phyloP scores from a whole-genome alignment of 2,113 vertebrate species.

The Phocoena sinus region DNA sequence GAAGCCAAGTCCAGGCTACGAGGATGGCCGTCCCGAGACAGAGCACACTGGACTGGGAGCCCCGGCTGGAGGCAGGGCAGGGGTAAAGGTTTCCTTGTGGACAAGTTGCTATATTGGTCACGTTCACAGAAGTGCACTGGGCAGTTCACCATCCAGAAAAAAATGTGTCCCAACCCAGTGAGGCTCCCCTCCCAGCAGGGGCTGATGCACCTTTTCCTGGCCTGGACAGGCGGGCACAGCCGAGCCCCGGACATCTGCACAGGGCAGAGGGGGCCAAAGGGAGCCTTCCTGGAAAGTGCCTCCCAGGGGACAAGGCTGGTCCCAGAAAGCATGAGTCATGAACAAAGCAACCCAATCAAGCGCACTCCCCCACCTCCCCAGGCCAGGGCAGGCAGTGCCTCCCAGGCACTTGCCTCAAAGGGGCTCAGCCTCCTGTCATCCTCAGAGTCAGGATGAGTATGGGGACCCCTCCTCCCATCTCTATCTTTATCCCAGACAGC shows the following conservation, averaged over 20 bases:
- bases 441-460: background rate
- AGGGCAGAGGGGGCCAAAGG: background rate
- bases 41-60: accelerated
- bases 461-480: background rate
- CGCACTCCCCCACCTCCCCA: accelerated
- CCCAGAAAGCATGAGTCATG: slow-evolving; percentile 32
- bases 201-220: background rate
- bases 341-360: background rate
- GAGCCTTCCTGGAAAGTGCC: slow-evolving; percentile 21
- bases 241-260: background rate
- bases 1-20: background rate
- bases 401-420: background rate
- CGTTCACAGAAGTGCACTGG: accelerated
- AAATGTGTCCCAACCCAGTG: too few species aligned
- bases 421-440: background rate
- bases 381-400: background rate
- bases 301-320: background rate
- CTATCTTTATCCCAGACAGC: background rate
- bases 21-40: accelerated
- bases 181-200: background rate
- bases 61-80: accelerated
- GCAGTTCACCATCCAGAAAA: background rate
- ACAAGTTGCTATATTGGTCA: background rate
- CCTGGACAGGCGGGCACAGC: background rate
- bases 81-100: background rate